These are phyloP conservation scores for Boulengeromyrus knoepffleri DNA, from an alignment of 2,113 vertebrate genomes.

Conservation along the genomic window DNA sequence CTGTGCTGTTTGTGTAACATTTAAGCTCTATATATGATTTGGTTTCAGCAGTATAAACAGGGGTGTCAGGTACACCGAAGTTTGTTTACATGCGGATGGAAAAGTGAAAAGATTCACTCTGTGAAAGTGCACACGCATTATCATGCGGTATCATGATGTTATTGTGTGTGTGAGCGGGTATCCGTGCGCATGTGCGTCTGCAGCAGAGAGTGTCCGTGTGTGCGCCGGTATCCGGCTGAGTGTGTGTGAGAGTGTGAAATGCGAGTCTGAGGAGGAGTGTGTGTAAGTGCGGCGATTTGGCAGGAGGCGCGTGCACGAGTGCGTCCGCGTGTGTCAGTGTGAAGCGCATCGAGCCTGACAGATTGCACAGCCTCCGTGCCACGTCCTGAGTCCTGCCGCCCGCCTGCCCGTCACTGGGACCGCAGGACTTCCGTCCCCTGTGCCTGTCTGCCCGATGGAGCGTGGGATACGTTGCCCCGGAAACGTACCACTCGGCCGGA, in stretches of 20 bases:
- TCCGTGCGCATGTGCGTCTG: neutral
- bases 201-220: neutral
- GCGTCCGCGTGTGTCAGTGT: neutral
- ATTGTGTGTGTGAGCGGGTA: neutral
- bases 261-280: neutral
- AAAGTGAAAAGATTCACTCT: neutral
- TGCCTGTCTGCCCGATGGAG: neutral
- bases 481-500: neutral
- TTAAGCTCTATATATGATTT: neutral
- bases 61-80: neutral
- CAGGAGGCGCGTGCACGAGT: neutral
- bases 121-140: neutral
- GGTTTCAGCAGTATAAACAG: slow-evolving; percentile 1
- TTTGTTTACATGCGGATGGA: neutral
- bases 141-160: neutral
- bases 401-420: neutral
- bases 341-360: neutral
- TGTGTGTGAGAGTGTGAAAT: slow-evolving; percentile 10
- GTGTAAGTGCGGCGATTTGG: neutral
- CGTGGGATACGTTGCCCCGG: neutral
- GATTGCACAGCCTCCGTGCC: slow-evolving; percentile 6
- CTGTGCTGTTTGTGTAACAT: neutral
- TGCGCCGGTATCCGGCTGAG: neutral
- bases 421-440: neutral
- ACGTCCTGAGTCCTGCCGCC: neutral